Base-by-base conservation (phyloP, 2,113 vertebrate species). In the Tor tambroides region DNA sequence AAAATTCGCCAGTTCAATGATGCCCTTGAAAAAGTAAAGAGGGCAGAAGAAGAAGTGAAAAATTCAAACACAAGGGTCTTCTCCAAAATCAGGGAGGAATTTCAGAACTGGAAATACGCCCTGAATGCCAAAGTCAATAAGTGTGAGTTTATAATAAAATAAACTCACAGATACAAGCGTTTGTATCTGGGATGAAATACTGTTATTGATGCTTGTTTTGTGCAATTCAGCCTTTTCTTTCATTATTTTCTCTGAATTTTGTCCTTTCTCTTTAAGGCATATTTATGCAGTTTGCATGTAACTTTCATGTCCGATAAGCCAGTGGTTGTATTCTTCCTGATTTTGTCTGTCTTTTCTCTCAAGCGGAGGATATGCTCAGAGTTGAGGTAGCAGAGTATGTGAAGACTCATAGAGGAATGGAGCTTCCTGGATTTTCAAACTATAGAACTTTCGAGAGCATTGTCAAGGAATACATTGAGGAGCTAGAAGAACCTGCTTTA, bases 351-450 rank as follows among this genome's bases (percentile, higher is more conserved):
- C 89, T 91, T 23, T 30, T 54, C 1, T 91, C 85, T 14, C 51
- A 71, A 96, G 95, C 90, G 71, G 82, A 87, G 38, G 21, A 89
- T 0, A 3, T 0, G 0, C 43, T 92, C 1, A 23, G n/a, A 0
- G 1, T 1, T 0, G 88, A 91, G 75, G 82, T 88, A 1, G 5
- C 10, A 28, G 85, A 71, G 43, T 95, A 92, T 0, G 91, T 94
- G 84, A 85, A 84, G 0, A 89, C 26, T n/a, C 92, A 90, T 46
- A 93, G 94, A 6, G 95, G 95, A 1, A 77, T 91, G 74, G 95
- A 95, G 86, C 92, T 95, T 72, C 92, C 92, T 0, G 94, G 94
- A 1, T 96, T 96, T 84, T 83, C 85, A 82, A 96, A 89, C 76
- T 95, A 93, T 63, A 93, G 26, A 56, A 94, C 91, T 0, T 96